These are phyloP conservation scores for Quadroppia sp. DNA, from an alignment of 2,888 invertebrate species.

Conservation along the genomic window DNA sequence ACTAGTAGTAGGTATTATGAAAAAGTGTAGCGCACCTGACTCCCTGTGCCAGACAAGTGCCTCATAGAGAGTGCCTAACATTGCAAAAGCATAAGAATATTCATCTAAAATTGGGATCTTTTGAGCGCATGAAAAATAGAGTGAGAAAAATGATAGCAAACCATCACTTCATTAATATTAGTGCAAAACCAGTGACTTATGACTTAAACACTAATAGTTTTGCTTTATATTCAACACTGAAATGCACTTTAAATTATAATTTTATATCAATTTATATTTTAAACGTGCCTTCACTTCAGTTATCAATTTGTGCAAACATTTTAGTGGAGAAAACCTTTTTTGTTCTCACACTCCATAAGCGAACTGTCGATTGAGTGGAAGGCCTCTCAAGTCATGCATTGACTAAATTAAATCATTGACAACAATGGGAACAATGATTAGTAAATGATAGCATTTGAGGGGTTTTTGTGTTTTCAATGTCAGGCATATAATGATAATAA, in stretches of 20 bases:
- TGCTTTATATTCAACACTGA: not conserved
- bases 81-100: not conserved
- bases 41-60: slow-evolving; percentile 22
- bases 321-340: not conserved
- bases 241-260: too few relatives aligned
- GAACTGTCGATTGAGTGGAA: slow-evolving; percentile 10
- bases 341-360: not conserved
- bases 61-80: not conserved
- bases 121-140: not conserved
- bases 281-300: not conserved
- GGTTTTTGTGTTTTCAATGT: slow-evolving; percentile 14
- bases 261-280: slow-evolving; percentile 1
- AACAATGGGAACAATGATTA: not conserved
- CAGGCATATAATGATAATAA: not conserved
- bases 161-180: slow-evolving; percentile 30
- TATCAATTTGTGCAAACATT: not conserved
- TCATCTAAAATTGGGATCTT: slow-evolving; percentile 9
- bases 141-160: slow-evolving; percentile 10
- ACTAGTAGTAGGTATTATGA: too few relatives aligned
- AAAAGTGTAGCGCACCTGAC: slow-evolving; percentile 13
- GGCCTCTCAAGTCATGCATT: slow-evolving; percentile 34
- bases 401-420: slow-evolving; percentile 22
- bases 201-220: not conserved
- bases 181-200: not conserved
- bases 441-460: not conserved